Evolutionary conservation across 2,888 invertebrate genomes (phyloP).

Genomic region (Tinea pellionella): DNA sequence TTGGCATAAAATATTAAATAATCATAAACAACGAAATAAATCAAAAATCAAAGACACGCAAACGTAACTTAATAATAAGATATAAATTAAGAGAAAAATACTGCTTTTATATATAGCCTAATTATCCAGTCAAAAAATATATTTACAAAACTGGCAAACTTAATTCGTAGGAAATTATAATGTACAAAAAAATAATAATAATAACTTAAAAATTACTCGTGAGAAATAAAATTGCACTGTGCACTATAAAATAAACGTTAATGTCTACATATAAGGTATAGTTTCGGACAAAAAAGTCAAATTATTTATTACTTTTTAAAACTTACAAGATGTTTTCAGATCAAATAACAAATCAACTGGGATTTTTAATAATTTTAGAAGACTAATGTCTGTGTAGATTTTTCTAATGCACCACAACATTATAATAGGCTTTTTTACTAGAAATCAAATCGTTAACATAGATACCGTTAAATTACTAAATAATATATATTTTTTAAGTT

Average conservation of each 20-base stretch:
- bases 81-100: slow-evolving; percentile 64
- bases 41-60: slow-evolving; percentile 56
- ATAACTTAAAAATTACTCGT: slow-evolving; percentile 12
- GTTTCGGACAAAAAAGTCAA: no score
- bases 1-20: slow-evolving; percentile 74
- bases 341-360: neutral
- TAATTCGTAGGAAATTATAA: slow-evolving; percentile 30
- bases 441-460: slow-evolving; percentile 38
- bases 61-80: slow-evolving; percentile 51
- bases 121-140: slow-evolving; percentile 36
- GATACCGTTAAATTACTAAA: no score
- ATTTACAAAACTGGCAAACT: slow-evolving; percentile 59
- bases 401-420: slow-evolving; percentile 44
- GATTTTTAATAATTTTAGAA: neutral
- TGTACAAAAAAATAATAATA: slow-evolving; percentile 22
- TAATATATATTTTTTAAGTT: slow-evolving; percentile 11
- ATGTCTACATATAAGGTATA: no score
- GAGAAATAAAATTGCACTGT: slow-evolving; percentile 22
- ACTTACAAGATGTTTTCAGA: neutral
- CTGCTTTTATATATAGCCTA: slow-evolving; percentile 61
- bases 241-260: neutral
- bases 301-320: no score
- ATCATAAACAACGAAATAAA: slow-evolving; percentile 63
- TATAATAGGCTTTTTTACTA: slow-evolving; percentile 38
- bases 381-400: slow-evolving; percentile 16